Conservation (phyloP, 2,888 invertebrate genomes). For the Girardia tigrina region DNA sequence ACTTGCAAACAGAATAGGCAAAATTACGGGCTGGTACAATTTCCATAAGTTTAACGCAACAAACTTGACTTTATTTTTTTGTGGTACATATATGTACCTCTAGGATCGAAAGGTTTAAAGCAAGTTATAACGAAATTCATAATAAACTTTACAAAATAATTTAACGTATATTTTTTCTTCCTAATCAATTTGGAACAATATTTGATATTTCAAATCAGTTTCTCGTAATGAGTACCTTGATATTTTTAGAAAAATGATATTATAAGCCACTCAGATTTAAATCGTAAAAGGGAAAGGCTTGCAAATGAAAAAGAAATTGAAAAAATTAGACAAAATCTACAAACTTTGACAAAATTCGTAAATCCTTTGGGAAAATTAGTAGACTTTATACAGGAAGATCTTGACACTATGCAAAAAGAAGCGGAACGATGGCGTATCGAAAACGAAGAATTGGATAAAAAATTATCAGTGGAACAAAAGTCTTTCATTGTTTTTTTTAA, state of each 20-base stretch:
- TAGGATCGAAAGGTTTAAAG: too few relatives aligned
- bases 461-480: constrained; percentile 65
- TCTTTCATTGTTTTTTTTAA: constrained; percentile 47
- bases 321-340: constrained; percentile 66
- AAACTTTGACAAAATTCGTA: constrained; percentile 71
- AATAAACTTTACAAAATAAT: too few relatives aligned
- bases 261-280: constrained; percentile 41
- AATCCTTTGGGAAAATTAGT: constrained; percentile 84
- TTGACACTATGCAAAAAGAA: constrained; percentile 87
- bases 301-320: constrained; percentile 65
- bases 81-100: too few relatives aligned
- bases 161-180: too few relatives aligned
- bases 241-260: not conserved
- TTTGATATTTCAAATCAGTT: too few relatives aligned
- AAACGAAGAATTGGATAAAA: constrained; percentile 59
- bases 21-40: too few relatives aligned
- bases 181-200: too few relatives aligned
- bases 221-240: too few relatives aligned
- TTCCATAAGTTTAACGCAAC: too few relatives aligned
- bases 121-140: too few relatives aligned
- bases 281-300: constrained; percentile 57
- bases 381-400: constrained; percentile 86
- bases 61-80: too few relatives aligned
- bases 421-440: constrained; percentile 68
- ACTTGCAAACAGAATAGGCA: too few relatives aligned